phyloP scores from a whole-genome alignment of 2,888 invertebrate genomes.

The Metacarcinus magister region DNA sequence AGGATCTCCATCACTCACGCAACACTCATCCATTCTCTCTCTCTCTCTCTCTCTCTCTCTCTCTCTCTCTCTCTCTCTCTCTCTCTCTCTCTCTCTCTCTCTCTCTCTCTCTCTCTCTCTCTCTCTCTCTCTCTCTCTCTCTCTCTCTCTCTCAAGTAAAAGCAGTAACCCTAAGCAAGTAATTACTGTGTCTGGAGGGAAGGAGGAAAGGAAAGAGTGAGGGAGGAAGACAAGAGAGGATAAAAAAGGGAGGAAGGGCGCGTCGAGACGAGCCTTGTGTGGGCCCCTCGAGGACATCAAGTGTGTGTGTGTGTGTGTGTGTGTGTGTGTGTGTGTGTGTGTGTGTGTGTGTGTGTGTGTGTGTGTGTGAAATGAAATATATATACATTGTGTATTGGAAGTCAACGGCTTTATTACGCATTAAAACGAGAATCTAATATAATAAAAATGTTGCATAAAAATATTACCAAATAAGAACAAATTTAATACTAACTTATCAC shows the following conservation, averaged over 20 bases:
- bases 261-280: neutral
- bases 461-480: neutral
- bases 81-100: slow-evolving; percentile 4
- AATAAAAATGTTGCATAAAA: neutral
- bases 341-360: slow-evolving; percentile 19
- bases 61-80: slow-evolving; percentile 28
- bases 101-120: slow-evolving; percentile 35
- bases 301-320: slow-evolving; percentile 38
- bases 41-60: neutral
- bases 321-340: slow-evolving; percentile 39
- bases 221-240: neutral
- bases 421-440: neutral
- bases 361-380: neutral
- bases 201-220: neutral
- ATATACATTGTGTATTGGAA: neutral
- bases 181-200: neutral
- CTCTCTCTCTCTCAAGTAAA: neutral
- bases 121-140: slow-evolving; percentile 27
- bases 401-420: neutral
- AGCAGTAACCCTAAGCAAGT: too few relatives aligned
- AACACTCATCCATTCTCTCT: neutral
- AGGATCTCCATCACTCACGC: neutral
- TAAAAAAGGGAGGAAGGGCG: neutral
- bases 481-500: neutral
- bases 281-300: neutral